phyloP scores from a whole-genome alignment of 2,888 invertebrate species.

The Oscheius sp. region DNA sequence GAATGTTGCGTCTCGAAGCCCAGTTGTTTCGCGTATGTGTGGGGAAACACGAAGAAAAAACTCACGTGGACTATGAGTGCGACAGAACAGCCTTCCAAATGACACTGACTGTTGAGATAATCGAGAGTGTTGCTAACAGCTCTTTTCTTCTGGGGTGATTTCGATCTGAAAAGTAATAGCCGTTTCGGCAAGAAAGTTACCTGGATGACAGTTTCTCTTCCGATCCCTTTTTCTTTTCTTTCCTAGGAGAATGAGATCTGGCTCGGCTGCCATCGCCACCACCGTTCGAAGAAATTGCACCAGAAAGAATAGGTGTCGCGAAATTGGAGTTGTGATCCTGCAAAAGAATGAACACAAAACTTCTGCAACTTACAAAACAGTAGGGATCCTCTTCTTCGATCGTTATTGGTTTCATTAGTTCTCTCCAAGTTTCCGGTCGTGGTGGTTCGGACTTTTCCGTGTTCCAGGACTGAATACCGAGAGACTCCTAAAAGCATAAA shows the following conservation, averaged over 20 bases:
- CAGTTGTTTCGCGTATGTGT: conserved; percentile 11
- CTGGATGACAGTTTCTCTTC: conserved; percentile 33
- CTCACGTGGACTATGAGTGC: conserved; percentile 69
- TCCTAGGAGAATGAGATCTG: conserved; percentile 50
- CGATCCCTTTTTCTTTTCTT: conserved; percentile 32
- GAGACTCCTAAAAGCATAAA: conserved; percentile 51
- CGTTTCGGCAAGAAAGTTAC: conserved; percentile 6
- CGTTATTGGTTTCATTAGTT: conserved; percentile 16
- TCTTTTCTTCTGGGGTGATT: conserved; percentile 50
- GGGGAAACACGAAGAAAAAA: conserved; percentile 18
- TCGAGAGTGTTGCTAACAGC: conserved; percentile 65
- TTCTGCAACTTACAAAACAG: neutral
- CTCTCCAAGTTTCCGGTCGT: conserved; percentile 25
- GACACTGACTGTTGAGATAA: conserved; percentile 70
- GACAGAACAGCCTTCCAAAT: conserved; percentile 70
- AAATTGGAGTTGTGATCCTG: conserved; percentile 32
- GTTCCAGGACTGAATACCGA: conserved; percentile 62
- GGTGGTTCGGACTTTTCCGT: conserved; percentile 49
- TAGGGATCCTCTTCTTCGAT: conserved; percentile 13
- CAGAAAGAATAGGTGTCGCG: conserved; percentile 29
- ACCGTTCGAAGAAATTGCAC: conserved; percentile 36
- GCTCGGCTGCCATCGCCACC: conserved; percentile 26
- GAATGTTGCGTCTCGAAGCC: neutral
- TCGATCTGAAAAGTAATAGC: conserved; percentile 42
- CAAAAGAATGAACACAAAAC: conserved; percentile 10